These are phyloP conservation scores for Panopea generosa DNA, from an alignment of 2,888 invertebrate genomes.

Conservation along the genomic window DNA sequence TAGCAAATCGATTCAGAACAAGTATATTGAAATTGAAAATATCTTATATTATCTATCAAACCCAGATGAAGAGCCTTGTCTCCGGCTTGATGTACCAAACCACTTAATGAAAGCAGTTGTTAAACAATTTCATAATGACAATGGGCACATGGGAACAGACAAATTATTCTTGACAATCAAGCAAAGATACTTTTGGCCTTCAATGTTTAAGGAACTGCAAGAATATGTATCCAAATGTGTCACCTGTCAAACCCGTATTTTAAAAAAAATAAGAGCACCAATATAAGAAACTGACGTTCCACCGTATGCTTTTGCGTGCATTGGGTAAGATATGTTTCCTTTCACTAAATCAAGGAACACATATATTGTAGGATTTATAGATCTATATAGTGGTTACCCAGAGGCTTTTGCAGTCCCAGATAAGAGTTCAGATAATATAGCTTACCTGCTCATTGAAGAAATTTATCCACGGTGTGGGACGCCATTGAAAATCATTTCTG, in stretches of 20 bases:
- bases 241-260: constrained; percentile 27
- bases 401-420: too few relatives aligned
- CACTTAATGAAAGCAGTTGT: too few relatives aligned
- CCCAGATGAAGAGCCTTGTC: constrained; percentile 38
- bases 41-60: constrained; percentile 51
- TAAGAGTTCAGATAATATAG: too few relatives aligned
- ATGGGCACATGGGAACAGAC: too few relatives aligned
- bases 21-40: constrained; percentile 32
- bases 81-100: constrained; percentile 2
- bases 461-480: too few relatives aligned
- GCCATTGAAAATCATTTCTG: too few relatives aligned
- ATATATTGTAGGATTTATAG: constrained; percentile 40
- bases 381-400: too few relatives aligned
- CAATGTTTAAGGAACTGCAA: constrained; percentile 29
- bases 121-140: too few relatives aligned
- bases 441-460: too few relatives aligned
- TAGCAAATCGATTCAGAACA: constrained; percentile 11
- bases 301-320: constrained; percentile 29
- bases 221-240: constrained; percentile 18
- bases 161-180: too few relatives aligned
- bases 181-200: constrained; percentile 36
- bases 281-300: constrained; percentile 56
- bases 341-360: constrained; percentile 26
- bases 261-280: constrained; percentile 28
- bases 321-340: constrained; percentile 25